Evolutionary conservation across 2,888 invertebrate species (phyloP), one percentile per base, ranked within the genome.

Genomic region (Hyalella azteca): DNA sequence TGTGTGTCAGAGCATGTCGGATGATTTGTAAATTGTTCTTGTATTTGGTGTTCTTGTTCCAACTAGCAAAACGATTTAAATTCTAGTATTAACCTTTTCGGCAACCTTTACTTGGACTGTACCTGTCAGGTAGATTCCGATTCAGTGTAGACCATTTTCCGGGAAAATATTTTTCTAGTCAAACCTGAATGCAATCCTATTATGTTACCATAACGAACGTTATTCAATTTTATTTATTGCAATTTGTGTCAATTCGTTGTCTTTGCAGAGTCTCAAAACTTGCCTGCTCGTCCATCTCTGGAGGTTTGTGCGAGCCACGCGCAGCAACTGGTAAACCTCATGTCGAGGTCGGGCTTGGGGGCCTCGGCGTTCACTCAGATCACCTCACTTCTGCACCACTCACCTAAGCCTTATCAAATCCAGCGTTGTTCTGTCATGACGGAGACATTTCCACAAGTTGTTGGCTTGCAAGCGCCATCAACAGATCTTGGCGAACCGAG

Each of bases 321-420:
- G 85, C 92, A 93, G 87, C 93, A 95, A 88, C 91, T 97, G 87
- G 92, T 97, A 87, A 93, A 93, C 85, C 91, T 96, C 87, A 97
- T 97, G 95, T 93, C 96, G 85, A 93, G 92, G 87, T 91, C 93
- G 85, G 95, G 95, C 83, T 91, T 97, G 85, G 97, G 97, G 87
- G 93, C 96, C 82, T 95, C 96, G 91, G 97, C 97, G 88, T 97
- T 97, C 90, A 95, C 96, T 87, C 94, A 94, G 89, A 92, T 97
- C 87, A 92, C 93, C 87, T 94, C 87, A 83, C 87, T 88, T 80
- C 86, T 88, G 40, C 87, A 87, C 85, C 88, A 59, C 78, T 29
- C n/a, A 41, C 75, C 75, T 13, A 75, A 75, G 36, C 75, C 75
- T 39, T 41, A 45, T 32, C 41, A 45, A 15, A 32, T 39, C 22